Evolutionary conservation across 2,888 invertebrate species (phyloP).

Genomic region (Norana najaformis): DNA sequence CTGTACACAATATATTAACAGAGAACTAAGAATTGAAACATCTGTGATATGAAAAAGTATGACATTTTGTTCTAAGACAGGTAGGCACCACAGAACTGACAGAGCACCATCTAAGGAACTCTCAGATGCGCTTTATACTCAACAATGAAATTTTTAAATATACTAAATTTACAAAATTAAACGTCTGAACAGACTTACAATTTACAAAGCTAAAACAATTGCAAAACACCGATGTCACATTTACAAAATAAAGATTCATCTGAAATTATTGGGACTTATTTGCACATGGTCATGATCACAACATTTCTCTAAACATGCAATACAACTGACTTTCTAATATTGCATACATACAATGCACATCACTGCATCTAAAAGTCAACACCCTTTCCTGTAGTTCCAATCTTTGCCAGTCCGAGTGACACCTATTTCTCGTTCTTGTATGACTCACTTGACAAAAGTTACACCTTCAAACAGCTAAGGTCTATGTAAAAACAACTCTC

Average conservation of each 20-base stretch:
- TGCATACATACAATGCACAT: neutral
- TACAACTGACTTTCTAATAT: neutral
- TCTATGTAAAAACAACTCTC: neutral
- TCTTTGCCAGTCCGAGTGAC: neutral
- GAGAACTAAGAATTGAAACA: neutral
- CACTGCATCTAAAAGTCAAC: neutral
- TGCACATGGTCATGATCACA: neutral
- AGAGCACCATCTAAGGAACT: neutral
- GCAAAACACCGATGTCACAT: neutral
- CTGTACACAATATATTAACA: neutral
- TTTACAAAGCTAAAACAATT: neutral
- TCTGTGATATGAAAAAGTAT: no score
- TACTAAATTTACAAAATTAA: neutral
- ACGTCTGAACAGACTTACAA: neutral
- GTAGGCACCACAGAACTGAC: neutral
- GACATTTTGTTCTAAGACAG: neutral
- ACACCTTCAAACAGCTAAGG: neutral
- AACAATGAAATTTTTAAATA: neutral
- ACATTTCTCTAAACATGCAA: neutral
- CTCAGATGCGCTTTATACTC: neutral
- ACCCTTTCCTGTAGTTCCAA: neutral
- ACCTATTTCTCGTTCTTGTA: neutral
- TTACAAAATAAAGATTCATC: neutral
- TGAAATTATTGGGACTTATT: neutral
- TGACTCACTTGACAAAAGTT: no score